Base-by-base conservation (phyloP, 2,888 invertebrate species). In the Andrena trimmerana region DNA sequence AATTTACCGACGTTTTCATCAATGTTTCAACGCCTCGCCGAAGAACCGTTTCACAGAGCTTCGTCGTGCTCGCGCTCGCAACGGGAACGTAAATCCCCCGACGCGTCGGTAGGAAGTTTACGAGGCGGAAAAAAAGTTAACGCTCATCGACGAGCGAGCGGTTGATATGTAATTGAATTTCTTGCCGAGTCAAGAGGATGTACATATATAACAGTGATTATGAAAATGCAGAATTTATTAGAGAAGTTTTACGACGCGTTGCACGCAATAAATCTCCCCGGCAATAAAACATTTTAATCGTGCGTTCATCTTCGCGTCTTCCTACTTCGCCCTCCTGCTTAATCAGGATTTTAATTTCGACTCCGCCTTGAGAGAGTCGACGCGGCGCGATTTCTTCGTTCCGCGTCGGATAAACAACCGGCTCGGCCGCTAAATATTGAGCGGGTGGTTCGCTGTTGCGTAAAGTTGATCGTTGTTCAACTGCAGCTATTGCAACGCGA, bases 261-360 rank as follows among this genome's bases (percentile, higher is more conserved):
- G 36, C 70, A 54, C 62, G 52, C 59, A 31, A 67, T 77, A 71
- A 80, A 77, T 77, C 80, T 54, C 20, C 10, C 13, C 16, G 50
- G 79, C 54, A 42, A 33, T 71, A 71, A 77, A 80, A 80, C 77
- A 71, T 80, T 80, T 71, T 71, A 50, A 77, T 62, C 52, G 66
- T 33, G 33, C 62, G 42, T 80, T 54, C 48, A 68, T 60, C 67
- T 59, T 66, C 60, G 33, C 66, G 62, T 52, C 33, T 54, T 24
- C 20, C 52, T 52, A 31, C 52, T 31, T 27, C 16, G 16, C 31
- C 54, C 27, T 24, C 20, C 16, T 10, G 31, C 16, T 8, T n/a
- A 31, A 24, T 36, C 20, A 13, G 8, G 20, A n/a, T 63, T 52
- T 62, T 69, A 69, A 57, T 72, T 63, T 72, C 52, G 50, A 50